These are phyloP conservation scores for Oligia strigilis DNA, from an alignment of 2,888 invertebrate genomes.

Conservation along the genomic window DNA sequence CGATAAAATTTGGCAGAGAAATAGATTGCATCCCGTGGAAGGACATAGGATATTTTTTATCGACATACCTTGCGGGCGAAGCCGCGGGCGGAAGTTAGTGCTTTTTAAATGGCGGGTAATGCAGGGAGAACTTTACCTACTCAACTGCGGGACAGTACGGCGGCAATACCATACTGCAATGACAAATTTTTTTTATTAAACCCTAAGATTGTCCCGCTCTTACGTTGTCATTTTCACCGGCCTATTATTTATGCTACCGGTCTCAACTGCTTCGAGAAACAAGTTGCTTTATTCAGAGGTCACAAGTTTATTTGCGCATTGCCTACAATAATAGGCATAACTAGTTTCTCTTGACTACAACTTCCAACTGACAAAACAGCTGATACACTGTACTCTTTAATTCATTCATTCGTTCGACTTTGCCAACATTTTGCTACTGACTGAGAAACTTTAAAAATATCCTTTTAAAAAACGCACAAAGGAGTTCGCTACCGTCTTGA, in stretches of 20 bases:
- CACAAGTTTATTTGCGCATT: constrained; percentile 2
- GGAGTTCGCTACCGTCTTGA: constrained; percentile 11
- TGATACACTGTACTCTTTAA: constrained; percentile 1
- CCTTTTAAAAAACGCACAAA: constrained; percentile 24
- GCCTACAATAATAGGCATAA: constrained; percentile 16
- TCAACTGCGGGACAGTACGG: neutral
- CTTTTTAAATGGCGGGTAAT: neutral
- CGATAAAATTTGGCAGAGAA: too few species aligned
- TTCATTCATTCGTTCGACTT: constrained; percentile 15
- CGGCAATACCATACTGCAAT: neutral
- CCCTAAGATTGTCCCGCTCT: too few species aligned
- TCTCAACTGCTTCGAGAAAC: constrained; percentile 2
- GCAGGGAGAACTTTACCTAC: neutral
- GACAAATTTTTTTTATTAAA: neutral
- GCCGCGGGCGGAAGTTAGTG: too few species aligned
- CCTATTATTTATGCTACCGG: neutral
- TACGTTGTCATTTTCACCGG: neutral
- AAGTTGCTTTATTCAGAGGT: constrained; percentile 7
- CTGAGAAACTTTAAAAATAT: constrained; percentile 2
- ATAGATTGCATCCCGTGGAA: too few species aligned
- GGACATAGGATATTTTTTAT: too few species aligned
- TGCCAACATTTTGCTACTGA: constrained; percentile 7
- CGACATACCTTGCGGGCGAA: too few species aligned
- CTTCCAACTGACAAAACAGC: constrained; percentile 19
- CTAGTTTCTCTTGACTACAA: constrained; percentile 25